Base-by-base conservation (phyloP, 2,797 vertebrate species). In the Pipistrellus pipistrellus region DNA sequence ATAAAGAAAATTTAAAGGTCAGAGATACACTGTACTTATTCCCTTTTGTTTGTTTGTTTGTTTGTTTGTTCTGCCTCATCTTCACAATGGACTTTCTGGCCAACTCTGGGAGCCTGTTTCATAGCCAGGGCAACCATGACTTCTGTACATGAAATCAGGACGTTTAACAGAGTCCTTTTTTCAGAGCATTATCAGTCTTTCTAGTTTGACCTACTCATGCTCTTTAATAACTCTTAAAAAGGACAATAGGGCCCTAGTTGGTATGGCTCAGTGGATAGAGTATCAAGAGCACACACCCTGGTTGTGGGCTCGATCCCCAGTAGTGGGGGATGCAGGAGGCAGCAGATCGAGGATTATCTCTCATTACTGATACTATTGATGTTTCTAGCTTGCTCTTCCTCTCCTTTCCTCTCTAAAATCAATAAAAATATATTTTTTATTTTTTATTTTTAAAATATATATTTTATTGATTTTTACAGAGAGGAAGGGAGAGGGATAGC, bases 11-110 rank as follows among this genome's bases (percentile, higher is more conserved):
- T 9, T 30, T 73, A 15, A 81, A 88, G 27, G 20, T 92, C 68
- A 93, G 68, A 87, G n/a, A 81, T 88, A 12, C 21, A 78, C 12
- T 68, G 17, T 80, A 53, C 35, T 92, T 92, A 59, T 86, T 85
- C 48, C 25, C 38, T 92, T 44, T 44, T 41, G 38, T 41, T 41
- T 44, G 44, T 44, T 44, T 44, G 44, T 44, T 44, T 44, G 44
- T 41, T 51, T 41, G n/a, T 53, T 48, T 75, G 7, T 69, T 84
- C 80, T 84, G 10, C 8, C 18, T 41, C 89, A 27, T 89, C 35
- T 95, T 91, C 55, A 90, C 32, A 68, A 48, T 69, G 23, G 14
- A 41, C 30, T 62, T 81, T 85, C 55, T 88, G 30, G 51, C 3
- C 23, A 93, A 55, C 48, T 92, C 32, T 88, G 32, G 41, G 32